Evolutionary conservation across 2,888 invertebrate genomes (phyloP), one percentile per base, ranked within the genome.

Genomic region (Melanostoma scalare): DNA sequence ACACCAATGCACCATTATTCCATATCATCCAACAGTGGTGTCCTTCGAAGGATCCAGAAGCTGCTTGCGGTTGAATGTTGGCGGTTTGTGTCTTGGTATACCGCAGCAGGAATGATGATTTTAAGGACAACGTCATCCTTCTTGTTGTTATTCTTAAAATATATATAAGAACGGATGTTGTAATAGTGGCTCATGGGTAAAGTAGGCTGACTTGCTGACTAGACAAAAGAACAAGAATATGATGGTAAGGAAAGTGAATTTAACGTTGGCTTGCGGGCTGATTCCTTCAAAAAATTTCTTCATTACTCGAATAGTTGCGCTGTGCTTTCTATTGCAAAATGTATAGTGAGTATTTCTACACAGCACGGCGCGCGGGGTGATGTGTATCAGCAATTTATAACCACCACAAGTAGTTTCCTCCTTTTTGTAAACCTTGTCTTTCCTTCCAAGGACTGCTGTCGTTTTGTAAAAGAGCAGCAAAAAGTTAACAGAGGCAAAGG

Each of bases 251-350:
- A 20, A n/a, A 60, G 42, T 9, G 60, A 42, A 53, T 60, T 67
- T 60, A 67, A 53, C 46, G 65, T 73, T 78, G 78, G 44, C 73
- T 78, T 42, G 78, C 53, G 78, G 20, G 78, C 67, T 72, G 38
- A 78, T 58, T 78, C 65, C 77, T 72, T 67, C 4, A 50, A 60
- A 36, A 80, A 40, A 53, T 38, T 46, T 71, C 35, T 48, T 67
- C 52, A 36, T 65, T 76, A 63, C 30, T 44, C 33, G 40, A 60
- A 74, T 61, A 61, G 68, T 65, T 61, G 20, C 33, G 10, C 60
- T 38, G 31, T 58, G 52, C 10, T 50, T 52, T 38, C 42, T 53
- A 31, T 38, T 60, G 35, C 53, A 20, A 20, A 36, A 56, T 20
- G 44, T 71, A n/a, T n/a, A 36, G 63, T 30, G 50, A 50, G 55